Evolutionary conservation across 2,797 vertebrate species (phyloP).

Genomic region (Macropus fuliginosus): DNA sequence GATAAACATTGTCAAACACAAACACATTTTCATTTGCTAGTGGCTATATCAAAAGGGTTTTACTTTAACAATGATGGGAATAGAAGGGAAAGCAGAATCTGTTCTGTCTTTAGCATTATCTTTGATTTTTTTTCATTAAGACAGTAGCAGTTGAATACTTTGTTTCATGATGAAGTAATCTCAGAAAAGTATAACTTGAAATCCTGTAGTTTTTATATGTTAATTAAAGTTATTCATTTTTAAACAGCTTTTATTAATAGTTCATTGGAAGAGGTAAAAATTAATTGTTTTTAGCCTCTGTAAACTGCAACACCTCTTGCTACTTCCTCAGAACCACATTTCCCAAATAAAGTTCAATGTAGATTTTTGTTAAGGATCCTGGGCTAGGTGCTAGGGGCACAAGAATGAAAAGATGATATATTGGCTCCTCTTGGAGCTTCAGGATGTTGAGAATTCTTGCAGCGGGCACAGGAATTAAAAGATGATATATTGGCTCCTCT

Average conservation of each 20-base stretch:
- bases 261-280: background rate
- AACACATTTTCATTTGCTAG: conserved; percentile 7
- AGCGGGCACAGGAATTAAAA: background rate
- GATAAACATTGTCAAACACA: conserved; percentile 5
- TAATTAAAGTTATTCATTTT: background rate
- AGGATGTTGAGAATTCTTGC: background rate
- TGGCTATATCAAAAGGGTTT: conserved; percentile 28
- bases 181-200: background rate
- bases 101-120: background rate
- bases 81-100: conserved; percentile 11
- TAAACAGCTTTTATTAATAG: background rate
- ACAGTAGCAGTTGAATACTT: background rate
- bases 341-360: background rate
- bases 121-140: background rate
- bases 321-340: background rate
- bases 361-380: background rate
- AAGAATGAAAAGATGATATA: background rate
- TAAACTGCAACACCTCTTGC: background rate
- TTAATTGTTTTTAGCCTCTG: background rate
- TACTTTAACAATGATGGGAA: conserved; percentile 14
- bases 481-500: background rate
- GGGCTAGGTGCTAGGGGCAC: background rate
- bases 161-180: background rate
- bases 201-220: background rate
- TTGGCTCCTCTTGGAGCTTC: background rate